Evolutionary conservation across 2,797 vertebrate species (phyloP).

Genomic region (Ctenosaura bakeri): DNA sequence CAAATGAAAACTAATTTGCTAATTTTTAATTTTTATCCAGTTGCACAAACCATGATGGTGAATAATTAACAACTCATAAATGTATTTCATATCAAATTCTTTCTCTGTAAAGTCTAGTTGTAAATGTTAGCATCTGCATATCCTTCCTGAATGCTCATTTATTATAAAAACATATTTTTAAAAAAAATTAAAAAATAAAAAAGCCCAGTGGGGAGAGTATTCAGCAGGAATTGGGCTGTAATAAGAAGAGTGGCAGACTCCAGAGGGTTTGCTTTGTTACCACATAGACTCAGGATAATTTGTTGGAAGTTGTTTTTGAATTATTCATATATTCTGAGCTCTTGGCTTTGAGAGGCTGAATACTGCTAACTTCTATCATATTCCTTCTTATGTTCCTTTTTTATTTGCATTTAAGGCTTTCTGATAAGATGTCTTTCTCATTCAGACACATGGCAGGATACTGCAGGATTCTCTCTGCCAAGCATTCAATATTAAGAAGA

Average conservation of each 20-base stretch:
- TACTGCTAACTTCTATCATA: slow-evolving; percentile 58
- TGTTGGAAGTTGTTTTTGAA: slow-evolving; percentile 84
- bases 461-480: slow-evolving; percentile 58
- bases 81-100: slow-evolving; percentile 68
- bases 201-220: slow-evolving; percentile 78
- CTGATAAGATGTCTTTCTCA: slow-evolving; percentile 56
- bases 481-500: slow-evolving; percentile 61
- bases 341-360: slow-evolving; percentile 74
- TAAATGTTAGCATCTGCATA: slow-evolving; percentile 63
- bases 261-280: slow-evolving; percentile 77
- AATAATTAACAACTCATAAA: slow-evolving; percentile 80
- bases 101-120: slow-evolving; percentile 68
- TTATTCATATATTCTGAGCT: slow-evolving; percentile 80
- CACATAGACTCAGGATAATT: slow-evolving; percentile 77
- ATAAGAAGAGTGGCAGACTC: slow-evolving; percentile 80
- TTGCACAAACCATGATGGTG: slow-evolving; percentile 69
- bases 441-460: slow-evolving; percentile 62
- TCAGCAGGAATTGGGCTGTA: slow-evolving; percentile 77
- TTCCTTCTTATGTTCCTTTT: slow-evolving; percentile 63
- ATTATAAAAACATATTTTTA: slow-evolving; percentile 48
- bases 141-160: slow-evolving; percentile 70
- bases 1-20: slow-evolving; percentile 82
- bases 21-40: slow-evolving; percentile 74
- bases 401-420: slow-evolving; percentile 55
- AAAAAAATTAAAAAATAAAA: slow-evolving; percentile 65